Conservation (phyloP, 1,140 invertebrate species). For the Scaptomyza graminum region DNA sequence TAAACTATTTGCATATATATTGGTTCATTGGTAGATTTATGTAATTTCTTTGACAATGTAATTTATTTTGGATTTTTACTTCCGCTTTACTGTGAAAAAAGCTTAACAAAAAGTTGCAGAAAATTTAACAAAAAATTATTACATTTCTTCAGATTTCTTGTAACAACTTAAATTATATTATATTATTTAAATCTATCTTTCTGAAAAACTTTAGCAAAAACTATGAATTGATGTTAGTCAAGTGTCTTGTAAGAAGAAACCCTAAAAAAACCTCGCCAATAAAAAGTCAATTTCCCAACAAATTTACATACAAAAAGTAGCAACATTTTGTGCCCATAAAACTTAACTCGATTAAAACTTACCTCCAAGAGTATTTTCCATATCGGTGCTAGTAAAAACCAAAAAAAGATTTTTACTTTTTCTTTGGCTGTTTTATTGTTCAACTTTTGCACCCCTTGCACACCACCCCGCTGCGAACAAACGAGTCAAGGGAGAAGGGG, state of each 20-base stretch:
- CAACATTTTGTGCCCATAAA: slow-evolving; percentile 17
- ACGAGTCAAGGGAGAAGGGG: slow-evolving; percentile 3
- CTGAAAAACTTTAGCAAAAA: background rate
- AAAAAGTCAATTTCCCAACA: background rate
- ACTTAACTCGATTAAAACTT: slow-evolving; percentile 39
- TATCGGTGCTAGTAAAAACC: slow-evolving; percentile 26
- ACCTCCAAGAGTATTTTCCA: slow-evolving; percentile 45
- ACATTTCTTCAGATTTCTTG: no score
- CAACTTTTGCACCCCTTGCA: slow-evolving; percentile 42
- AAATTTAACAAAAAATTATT: no score
- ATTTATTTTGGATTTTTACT: background rate
- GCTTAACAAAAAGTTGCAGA: background rate
- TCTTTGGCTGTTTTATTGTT: slow-evolving; percentile 69
- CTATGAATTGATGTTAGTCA: background rate
- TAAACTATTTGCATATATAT: slow-evolving; percentile 10
- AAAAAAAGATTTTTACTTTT: slow-evolving; percentile 33
- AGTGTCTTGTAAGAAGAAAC: background rate
- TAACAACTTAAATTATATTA: no score
- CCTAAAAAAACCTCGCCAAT: background rate
- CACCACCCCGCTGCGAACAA: background rate
- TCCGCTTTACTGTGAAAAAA: background rate
- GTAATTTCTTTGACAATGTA: background rate
- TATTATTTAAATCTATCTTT: no score
- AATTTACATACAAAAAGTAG: background rate
- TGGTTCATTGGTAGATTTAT: background rate